Conservation (phyloP, 2,797 vertebrate species). For the Peromyscus eremicus region DNA sequence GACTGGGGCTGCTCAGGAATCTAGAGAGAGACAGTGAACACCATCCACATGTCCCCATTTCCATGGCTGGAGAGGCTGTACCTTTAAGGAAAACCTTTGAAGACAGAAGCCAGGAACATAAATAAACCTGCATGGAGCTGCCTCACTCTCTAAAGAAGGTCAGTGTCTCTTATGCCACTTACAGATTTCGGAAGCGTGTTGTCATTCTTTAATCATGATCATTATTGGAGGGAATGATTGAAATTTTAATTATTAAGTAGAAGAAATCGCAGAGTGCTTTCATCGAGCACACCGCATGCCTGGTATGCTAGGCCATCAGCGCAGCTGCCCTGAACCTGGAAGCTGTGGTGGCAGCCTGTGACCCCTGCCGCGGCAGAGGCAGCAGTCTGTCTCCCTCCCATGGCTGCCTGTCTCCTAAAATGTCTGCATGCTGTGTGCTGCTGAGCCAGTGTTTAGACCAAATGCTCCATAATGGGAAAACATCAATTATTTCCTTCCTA, state of each 20-base stretch:
- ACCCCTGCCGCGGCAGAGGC: neutral
- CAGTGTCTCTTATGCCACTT: slow-evolving; percentile 26
- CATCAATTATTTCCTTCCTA: slow-evolving; percentile 62
- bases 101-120: neutral
- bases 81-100: slow-evolving; percentile 60
- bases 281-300: neutral
- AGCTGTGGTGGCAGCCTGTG: neutral
- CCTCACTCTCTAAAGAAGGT: neutral
- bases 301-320: neutral
- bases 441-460: slow-evolving; percentile 55
- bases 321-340: slow-evolving; percentile 9
- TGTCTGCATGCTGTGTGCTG: neutral
- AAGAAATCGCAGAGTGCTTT: slow-evolving; percentile 23
- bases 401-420: slow-evolving; percentile 57
- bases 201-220: slow-evolving; percentile 51
- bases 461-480: slow-evolving; percentile 68
- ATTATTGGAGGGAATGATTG: slow-evolving; percentile 74
- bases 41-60: neutral
- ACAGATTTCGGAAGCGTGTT: slow-evolving; percentile 54
- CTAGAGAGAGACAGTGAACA: slow-evolving; percentile 67
- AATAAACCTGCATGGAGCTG: neutral
- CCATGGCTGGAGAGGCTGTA: slow-evolving; percentile 45
- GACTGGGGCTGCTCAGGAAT: slow-evolving; percentile 70
- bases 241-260: slow-evolving; percentile 76
- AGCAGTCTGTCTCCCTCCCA: slow-evolving; percentile 21